Base-by-base conservation (phyloP, 2,888 invertebrate species). In the Drosophila conformis region DNA sequence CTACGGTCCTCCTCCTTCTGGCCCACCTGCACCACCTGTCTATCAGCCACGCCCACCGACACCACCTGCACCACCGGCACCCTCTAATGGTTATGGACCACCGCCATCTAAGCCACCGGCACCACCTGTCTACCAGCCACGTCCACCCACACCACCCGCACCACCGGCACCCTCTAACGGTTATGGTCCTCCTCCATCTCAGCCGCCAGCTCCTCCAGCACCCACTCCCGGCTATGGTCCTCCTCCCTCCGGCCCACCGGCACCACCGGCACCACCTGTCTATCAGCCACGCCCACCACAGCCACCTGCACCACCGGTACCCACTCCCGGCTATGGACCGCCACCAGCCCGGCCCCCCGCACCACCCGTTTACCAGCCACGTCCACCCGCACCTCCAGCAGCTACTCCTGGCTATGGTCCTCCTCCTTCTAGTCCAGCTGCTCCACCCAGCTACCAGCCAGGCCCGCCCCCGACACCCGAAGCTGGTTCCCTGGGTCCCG, bases 401-500 rank as follows among this genome's bases (percentile, higher is more conserved):
- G 35, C 60, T 18, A 69, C 72, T 29, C 58, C 64, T 25, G 71
- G 58, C 5, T 73, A 73, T 31, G 63, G 66, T 31, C 11, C 77
- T 2, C 72, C 72, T 40, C 76, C 67, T 13, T 40, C 56, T 10
- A 52, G 51, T 29, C 69, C 69, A n/a, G 49, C 52, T 15, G 71
- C 71, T 7, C 68, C 68, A 15, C 69, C 64, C 59, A 68, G 52
- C 25, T 70, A 53, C 13, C 69, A 74, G 61, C 77, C 80, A 21
- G 78, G 74, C 13, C 74, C 76, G 59, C 51, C 52, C 57, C 2
- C 73, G 27, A 33, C 68, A 3, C 78, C 75, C 35, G 91, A 91
- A 18, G 83, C 91, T 5, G 91, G 91, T 10, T 91, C 91, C 5
- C 75, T 91, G 66, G 93, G 93, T 38, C 91, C 91, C 38, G 93